Base-by-base conservation (phyloP, 2,797 vertebrate genomes). In the Lacerta bilineata region DNA sequence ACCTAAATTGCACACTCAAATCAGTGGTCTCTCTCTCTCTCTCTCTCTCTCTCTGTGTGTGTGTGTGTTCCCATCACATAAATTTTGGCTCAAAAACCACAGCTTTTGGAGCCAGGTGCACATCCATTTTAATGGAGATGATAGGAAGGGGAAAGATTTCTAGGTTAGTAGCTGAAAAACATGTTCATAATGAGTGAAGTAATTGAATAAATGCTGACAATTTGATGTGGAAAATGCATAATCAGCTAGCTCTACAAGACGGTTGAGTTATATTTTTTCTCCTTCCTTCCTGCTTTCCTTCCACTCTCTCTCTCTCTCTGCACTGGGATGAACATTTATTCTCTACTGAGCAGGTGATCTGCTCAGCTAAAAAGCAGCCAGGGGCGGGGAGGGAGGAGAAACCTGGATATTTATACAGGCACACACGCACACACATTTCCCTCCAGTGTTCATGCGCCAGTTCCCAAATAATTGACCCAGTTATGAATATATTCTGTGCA, bases 161-260 rank as follows among this genome's bases (percentile, higher is more conserved):
- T 80, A 81, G 91, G 87, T 59, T 79, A 83, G 87, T 59, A 83
- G 83, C 43, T 89, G 87, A 90, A 88, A 89, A 92, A 85, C 71
- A 23, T 76, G 9, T 61, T 93, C 59, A 91, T 91, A 91, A 88
- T 85, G 93, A 94, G 92, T 85, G 92, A 89, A 91, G 91, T 93
- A 90, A 95, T 83, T 89, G 90, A 93, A 95, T 91, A 93, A 93
- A 92, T 74, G 93, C 82, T 96, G 93, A 93, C 93, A 90, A 91
- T 90, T 92, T 89, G 79, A 88, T 85, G 92, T 59, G 78, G 89
- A 91, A 95, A 95, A 85, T 87, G 92, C 95, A 93, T 86, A 72
- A 93, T 94, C 94, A 91, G 92, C 95, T 90, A 20, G 29, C 77
- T 66, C 55, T 11, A 91, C 71, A 91, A 90, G 94, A 36, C 33